These are phyloP conservation scores for Dinothrombium tinctorium DNA, from an alignment of 1,140 invertebrate species.

Conservation along the genomic window DNA sequence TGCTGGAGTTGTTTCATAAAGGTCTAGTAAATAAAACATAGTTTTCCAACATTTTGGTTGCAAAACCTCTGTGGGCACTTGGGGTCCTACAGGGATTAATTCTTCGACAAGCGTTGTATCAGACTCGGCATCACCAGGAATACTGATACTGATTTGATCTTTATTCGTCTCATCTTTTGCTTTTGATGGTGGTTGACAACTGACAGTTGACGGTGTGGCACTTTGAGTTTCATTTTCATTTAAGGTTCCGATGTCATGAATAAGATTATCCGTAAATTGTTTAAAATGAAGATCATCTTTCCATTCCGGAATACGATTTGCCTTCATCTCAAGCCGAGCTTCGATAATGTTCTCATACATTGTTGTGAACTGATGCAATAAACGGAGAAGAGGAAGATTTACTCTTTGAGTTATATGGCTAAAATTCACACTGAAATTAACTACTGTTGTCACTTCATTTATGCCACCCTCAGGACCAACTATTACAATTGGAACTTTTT, in stretches of 20 bases:
- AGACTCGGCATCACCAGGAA: too few species aligned
- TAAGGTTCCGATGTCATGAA: too few species aligned
- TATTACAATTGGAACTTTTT: constrained; percentile 5
- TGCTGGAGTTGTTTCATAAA: constrained; percentile 81
- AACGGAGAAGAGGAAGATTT: constrained; percentile 75
- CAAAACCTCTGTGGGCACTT: constrained; percentile 43
- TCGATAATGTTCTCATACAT: constrained; percentile 95
- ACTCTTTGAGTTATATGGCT: constrained; percentile 68
- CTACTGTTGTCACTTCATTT: constrained; percentile 60
- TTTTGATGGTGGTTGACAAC: too few species aligned
- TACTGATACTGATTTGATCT: too few species aligned
- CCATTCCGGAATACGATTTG: constrained; percentile 25
- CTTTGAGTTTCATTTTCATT: too few species aligned
- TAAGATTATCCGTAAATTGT: too few species aligned
- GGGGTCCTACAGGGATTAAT: constrained; percentile 46
- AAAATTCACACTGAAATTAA: constrained; percentile 63
- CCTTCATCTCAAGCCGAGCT: constrained; percentile 56
- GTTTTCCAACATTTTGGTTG: constrained; percentile 79
- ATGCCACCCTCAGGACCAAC: constrained; percentile 12
- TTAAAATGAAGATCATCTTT: not conserved
- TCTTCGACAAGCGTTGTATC: too few species aligned
- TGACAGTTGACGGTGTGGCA: too few species aligned
- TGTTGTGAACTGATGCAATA: constrained; percentile 84
- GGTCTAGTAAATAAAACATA: constrained; percentile 66
- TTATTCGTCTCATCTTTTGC: too few species aligned